Percentiles rank a stretch among this genome's conserved stretches.
Conservation (phyloP, 1,140 invertebrate genomes). For the Coelopa frigida region DNA sequence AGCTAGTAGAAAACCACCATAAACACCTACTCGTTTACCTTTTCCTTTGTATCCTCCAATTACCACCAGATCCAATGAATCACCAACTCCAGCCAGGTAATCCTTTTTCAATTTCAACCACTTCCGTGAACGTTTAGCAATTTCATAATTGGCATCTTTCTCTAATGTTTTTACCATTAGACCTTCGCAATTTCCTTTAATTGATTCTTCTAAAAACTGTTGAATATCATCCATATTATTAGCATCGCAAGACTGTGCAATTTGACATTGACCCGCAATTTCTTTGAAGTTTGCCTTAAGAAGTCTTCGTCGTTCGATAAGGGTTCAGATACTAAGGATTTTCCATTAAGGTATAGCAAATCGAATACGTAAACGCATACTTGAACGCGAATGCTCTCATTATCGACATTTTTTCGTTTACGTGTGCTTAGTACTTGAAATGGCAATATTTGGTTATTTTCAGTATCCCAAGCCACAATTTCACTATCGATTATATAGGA, state of each 20-base stretch:
- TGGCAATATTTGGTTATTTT: constrained; percentile 85
- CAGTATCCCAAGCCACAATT: constrained; percentile 92
- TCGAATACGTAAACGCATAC: constrained; percentile 99
- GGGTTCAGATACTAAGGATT: constrained; percentile 74
- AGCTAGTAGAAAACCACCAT: constrained; percentile 95
- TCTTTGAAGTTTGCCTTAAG: constrained; percentile 70
- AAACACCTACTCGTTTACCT: constrained; percentile 89
- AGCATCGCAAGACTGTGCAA: constrained; percentile 80
- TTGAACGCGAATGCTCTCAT: constrained; percentile 89
- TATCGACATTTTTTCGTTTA: constrained; percentile 90
- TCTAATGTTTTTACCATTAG: constrained; percentile 97
- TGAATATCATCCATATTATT: constrained; percentile 87
- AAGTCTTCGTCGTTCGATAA: constrained; percentile 67
- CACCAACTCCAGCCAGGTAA: constrained; percentile 91
- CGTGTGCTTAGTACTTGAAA: constrained; percentile 96
- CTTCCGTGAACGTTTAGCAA: constrained; percentile 92
- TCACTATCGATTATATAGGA: constrained; percentile 95
- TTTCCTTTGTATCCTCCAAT: constrained; percentile 92
- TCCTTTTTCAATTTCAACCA: constrained; percentile 99
- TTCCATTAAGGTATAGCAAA: constrained; percentile 89
- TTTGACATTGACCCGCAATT: constrained; percentile 76
- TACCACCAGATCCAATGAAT: constrained; percentile 91
- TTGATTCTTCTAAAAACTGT: constrained; percentile 91
- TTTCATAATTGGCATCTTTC: constrained; percentile 92
- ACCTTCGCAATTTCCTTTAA: constrained; percentile 96